phyloP scores from a whole-genome alignment of 2,888 invertebrate genomes.

The Ophion costatus region DNA sequence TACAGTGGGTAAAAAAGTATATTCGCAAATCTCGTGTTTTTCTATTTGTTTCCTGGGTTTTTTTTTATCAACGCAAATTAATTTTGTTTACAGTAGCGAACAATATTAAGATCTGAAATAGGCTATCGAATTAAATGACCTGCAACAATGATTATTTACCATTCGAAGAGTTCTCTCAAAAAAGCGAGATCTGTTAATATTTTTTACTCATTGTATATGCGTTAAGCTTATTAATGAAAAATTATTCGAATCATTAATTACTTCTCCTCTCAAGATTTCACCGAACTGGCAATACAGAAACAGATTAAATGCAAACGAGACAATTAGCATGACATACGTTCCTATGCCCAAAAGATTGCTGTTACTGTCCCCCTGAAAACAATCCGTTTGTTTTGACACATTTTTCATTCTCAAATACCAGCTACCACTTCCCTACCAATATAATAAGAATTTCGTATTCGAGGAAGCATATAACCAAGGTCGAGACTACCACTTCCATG shows the following conservation, averaged over 20 bases:
- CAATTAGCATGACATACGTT: slow-evolving; percentile 20
- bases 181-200: too few relatives aligned
- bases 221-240: background rate
- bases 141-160: too few relatives aligned
- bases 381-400: background rate
- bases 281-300: slow-evolving; percentile 12
- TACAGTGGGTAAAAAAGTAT: too few relatives aligned
- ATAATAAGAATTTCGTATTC: slow-evolving; percentile 71
- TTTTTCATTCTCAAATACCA: background rate
- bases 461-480: slow-evolving; percentile 77
- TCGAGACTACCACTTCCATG: slow-evolving; percentile 76
- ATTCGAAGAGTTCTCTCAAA: too few relatives aligned
- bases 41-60: too few relatives aligned
- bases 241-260: background rate
- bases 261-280: slow-evolving; percentile 23
- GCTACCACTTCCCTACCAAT: slow-evolving; percentile 70
- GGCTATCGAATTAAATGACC: too few relatives aligned
- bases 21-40: too few relatives aligned
- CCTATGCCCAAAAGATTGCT: slow-evolving; percentile 9
- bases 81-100: too few relatives aligned
- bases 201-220: background rate
- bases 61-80: too few relatives aligned
- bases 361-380: slow-evolving; percentile 36
- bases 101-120: too few relatives aligned
- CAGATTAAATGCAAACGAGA: slow-evolving; percentile 25